These are phyloP conservation scores for Atopsyche davidsoni DNA, from an alignment of 1,140 invertebrate species.

Conservation along the genomic window DNA sequence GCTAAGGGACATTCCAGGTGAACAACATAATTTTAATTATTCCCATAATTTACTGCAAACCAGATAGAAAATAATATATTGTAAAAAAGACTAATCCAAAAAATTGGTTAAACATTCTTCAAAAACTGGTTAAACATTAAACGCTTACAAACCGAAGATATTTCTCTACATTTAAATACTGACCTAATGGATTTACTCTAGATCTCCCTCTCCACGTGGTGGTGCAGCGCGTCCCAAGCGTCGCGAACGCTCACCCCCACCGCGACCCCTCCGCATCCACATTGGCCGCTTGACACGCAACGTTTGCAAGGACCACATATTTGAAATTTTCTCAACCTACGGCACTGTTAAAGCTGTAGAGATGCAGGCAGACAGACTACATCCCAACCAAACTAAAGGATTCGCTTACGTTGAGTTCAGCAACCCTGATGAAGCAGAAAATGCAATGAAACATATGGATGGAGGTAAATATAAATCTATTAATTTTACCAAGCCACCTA, in stretches of 20 bases:
- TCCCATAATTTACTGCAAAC: conserved; percentile 14
- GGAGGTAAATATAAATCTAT: conserved; percentile 59
- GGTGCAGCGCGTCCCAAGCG: conserved; percentile 50
- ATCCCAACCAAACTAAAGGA: conserved; percentile 78
- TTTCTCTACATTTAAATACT: too few relatives aligned
- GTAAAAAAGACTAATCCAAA: too few relatives aligned
- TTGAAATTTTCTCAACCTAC: conserved; percentile 93
- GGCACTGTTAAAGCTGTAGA: conserved; percentile 87
- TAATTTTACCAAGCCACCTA: conserved; percentile 7
- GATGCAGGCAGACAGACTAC: conserved; percentile 79
- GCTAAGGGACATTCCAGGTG: conserved; percentile 50
- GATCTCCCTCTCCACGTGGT: conserved; percentile 46
- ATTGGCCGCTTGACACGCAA: conserved; percentile 88
- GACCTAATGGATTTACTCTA: too few relatives aligned
- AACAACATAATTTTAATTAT: conserved; percentile 28
- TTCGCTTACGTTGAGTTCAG: conserved; percentile 95
- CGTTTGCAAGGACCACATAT: conserved; percentile 87
- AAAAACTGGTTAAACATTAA: too few relatives aligned
- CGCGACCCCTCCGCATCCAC: conserved; percentile 85
- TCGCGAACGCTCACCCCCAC: conserved; percentile 76
- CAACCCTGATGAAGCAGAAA: conserved; percentile 91
- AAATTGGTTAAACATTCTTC: too few relatives aligned
- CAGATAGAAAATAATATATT: conserved; percentile 3
- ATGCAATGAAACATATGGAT: conserved; percentile 99
- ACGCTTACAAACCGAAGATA: too few relatives aligned